Conservation (phyloP, 2,797 vertebrate genomes). For the Phrynocephalus vlangalii region DNA sequence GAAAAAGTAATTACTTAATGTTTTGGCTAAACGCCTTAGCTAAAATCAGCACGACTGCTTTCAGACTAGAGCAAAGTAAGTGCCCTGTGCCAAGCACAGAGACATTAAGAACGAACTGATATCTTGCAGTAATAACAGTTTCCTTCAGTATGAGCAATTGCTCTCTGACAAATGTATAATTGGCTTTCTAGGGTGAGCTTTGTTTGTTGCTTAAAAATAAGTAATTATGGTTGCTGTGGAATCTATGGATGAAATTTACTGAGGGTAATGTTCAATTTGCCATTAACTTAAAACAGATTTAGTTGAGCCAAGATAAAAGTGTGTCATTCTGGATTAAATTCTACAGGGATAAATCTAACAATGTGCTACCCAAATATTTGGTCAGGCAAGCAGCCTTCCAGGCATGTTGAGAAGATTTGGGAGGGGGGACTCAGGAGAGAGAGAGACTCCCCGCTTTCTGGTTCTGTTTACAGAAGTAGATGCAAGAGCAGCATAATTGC, state of each 20-base stretch:
- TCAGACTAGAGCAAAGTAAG: slow-evolving; percentile 2
- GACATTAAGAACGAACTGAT: not conserved
- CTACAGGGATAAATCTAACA: not conserved
- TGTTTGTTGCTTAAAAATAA: not conserved
- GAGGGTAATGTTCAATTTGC: slow-evolving; percentile 43
- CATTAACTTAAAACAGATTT: slow-evolving; percentile 43
- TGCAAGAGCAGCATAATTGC: no score
- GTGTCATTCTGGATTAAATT: slow-evolving; percentile 14
- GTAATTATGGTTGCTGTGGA: slow-evolving; percentile 27
- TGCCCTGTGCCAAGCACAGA: not conserved
- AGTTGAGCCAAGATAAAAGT: slow-evolving; percentile 53
- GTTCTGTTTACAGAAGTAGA: no score
- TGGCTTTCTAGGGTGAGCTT: not conserved
- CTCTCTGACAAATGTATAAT: slow-evolving; percentile 6
- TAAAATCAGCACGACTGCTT: not conserved
- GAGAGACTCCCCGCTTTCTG: no score
- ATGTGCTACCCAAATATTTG: not conserved
- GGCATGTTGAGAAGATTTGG: not conserved
- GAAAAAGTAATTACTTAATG: not conserved
- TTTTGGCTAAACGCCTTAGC: slow-evolving; percentile 30
- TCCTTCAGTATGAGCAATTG: not conserved
- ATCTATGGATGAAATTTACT: slow-evolving; percentile 22
- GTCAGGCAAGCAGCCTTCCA: not conserved
- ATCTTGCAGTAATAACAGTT: slow-evolving; percentile 18
- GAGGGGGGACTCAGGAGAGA: not conserved